These are phyloP conservation scores for Parnassius orleans DNA, from an alignment of 2,888 invertebrate genomes.

Conservation along the genomic window DNA sequence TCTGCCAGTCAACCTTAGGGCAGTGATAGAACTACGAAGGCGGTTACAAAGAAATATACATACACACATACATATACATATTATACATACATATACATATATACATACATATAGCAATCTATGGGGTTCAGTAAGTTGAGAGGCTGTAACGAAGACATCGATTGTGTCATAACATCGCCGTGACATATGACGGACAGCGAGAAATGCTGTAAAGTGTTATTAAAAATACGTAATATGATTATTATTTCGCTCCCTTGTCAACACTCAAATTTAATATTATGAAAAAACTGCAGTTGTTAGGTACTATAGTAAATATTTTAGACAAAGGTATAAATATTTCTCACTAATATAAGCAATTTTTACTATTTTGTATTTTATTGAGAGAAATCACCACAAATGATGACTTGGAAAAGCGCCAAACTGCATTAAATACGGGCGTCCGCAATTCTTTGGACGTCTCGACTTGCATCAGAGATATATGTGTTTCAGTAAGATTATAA, in stretches of 20 bases:
- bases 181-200: slow-evolving; percentile 3
- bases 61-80: no score
- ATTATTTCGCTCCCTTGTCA: background rate
- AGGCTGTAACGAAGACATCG: no score
- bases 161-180: background rate
- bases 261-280: background rate
- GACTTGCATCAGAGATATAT: slow-evolving; percentile 24
- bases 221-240: background rate
- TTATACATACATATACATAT: no score
- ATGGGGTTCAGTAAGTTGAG: no score
- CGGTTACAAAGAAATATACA: no score
- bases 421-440: slow-evolving; percentile 31
- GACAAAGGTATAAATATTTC: slow-evolving; percentile 6
- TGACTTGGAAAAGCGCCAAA: slow-evolving; percentile 53
- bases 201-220: background rate
- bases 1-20: no score
- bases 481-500: slow-evolving; percentile 9
- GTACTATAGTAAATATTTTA: slow-evolving; percentile 1
- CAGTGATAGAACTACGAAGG: no score
- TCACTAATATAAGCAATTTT: slow-evolving; percentile 45
- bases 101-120: no score
- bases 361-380: slow-evolving; percentile 46
- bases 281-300: slow-evolving; percentile 12
- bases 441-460: slow-evolving; percentile 1
- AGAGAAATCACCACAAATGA: slow-evolving; percentile 50